Percentiles rank a stretch among this genome's conserved stretches.
Evolutionary conservation across 2,797 vertebrate genomes (phyloP).

Genomic region (Glossophaga mutica): DNA sequence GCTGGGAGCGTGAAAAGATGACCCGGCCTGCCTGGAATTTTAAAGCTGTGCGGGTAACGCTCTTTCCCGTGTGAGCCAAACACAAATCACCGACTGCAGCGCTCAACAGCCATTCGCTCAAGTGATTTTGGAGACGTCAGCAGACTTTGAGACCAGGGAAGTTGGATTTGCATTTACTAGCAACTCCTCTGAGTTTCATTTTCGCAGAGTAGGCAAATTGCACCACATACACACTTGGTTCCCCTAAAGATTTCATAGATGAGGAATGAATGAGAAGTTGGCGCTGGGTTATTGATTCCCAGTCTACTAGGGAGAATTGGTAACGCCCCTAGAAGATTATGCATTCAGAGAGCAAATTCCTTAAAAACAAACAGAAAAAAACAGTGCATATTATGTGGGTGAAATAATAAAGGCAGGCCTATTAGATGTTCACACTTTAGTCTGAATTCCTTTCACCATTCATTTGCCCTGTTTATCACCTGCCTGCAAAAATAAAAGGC

Average conservation of each 20-base stretch:
- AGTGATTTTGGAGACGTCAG: background rate
- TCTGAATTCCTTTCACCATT: background rate
- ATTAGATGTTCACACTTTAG: background rate
- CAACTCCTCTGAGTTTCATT: background rate
- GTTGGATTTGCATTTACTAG: background rate
- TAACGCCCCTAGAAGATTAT: background rate
- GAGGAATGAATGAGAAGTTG: background rate
- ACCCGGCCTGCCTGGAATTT: background rate
- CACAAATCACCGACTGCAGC: accelerated
- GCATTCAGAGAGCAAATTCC: background rate
- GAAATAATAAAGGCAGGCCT: background rate
- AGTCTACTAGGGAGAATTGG: background rate
- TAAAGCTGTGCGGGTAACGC: no score
- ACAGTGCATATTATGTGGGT: accelerated
- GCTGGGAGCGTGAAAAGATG: background rate
- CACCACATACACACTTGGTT: background rate
- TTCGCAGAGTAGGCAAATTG: background rate
- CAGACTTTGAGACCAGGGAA: background rate
- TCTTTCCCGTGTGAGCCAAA: accelerated
- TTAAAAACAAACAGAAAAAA: background rate
- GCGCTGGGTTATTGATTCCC: background rate
- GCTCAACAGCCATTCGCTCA: background rate
- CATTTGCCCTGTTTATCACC: background rate
- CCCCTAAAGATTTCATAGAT: background rate
- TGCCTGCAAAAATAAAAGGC: background rate